A percentile compares a stretch with the other conserved stretches of the same genome.
phyloP scores from a whole-genome alignment of 1,140 invertebrate species.

The Panonychus citri region DNA sequence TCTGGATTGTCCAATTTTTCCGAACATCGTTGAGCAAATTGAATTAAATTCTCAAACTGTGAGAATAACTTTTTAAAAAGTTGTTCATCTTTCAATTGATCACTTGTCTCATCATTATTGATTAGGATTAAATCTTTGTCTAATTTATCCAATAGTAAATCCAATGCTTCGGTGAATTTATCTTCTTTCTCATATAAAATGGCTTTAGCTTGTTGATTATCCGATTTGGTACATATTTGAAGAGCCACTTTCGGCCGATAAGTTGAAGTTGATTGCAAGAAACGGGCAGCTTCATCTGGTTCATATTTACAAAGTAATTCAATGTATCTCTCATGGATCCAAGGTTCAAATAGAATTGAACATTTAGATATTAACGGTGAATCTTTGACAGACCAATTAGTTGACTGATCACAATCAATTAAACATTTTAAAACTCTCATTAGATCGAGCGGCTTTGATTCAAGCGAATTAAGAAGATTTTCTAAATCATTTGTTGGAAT shows the following conservation, averaged over 20 bases:
- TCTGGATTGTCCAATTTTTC: slow-evolving; percentile 2
- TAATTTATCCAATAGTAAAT: slow-evolving; percentile 18
- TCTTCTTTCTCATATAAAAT: slow-evolving; percentile 31
- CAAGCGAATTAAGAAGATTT: too few relatives aligned
- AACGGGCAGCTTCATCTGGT: neutral
- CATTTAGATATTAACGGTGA: neutral
- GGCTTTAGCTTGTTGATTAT: slow-evolving; percentile 27
- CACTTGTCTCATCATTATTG: too few relatives aligned
- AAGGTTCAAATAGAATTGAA: neutral
- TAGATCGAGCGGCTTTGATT: too few relatives aligned
- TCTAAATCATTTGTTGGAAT: neutral
- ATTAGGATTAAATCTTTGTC: neutral
- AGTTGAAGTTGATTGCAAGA: slow-evolving; percentile 1
- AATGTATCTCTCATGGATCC: neutral
- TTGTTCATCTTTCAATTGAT: too few relatives aligned
- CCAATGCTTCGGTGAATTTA: slow-evolving; percentile 28
- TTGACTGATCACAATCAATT: too few relatives aligned
- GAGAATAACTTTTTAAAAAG: too few relatives aligned
- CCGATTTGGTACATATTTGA: slow-evolving; percentile 15
- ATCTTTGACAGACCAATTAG: too few relatives aligned
- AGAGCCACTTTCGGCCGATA: neutral
- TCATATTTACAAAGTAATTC: neutral
- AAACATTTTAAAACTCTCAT: too few relatives aligned
- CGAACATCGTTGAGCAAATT: neutral
- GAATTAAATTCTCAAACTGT: too few relatives aligned